Base-by-base conservation (phyloP, 2,113 vertebrate species). In the Melierax canorus region DNA sequence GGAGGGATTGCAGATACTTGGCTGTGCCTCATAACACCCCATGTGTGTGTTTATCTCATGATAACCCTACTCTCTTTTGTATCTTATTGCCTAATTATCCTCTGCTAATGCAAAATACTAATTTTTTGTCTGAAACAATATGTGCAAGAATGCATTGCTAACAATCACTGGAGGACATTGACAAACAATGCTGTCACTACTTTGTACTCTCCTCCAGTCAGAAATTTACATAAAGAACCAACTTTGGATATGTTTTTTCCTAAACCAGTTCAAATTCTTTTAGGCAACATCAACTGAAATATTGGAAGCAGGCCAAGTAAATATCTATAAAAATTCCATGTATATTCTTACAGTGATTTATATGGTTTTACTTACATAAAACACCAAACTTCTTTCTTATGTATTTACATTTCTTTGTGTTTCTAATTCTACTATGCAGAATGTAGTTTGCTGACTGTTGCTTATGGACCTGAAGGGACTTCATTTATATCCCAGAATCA, bases 31-130 rank as follows among this genome's bases (percentile, higher is more conserved):
- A 97, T 98, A 98, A 98, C 97, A 97, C 97, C 97, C 97, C 98
- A 98, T 98, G 98, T 98, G 98, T 98, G 98, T 98, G 98, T 98
- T 98, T 98, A 98, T 98, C 98, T 98, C 98, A 97, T 98, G 98
- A 98, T 98, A 98, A 98, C 97, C 97, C 97, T 91, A 95, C 96
- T 97, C 96, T 68, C 97, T 98, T 98, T 98, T 98, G 97, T 98
- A 97, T 98, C 98, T 98, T 98, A 98, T 98, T 98, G 97, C 98
- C 98, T 98, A 98, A 98, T 98, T 98, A 98, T 98, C 97, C 97
- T 98, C 98, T 96, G 95, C 96, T 97, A 98, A 98, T 98, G 97
- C 97, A 98, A 98, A 98, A 98, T 98, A 98, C 98, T 98, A 98
- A 97, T 98, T 98, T 98, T 98, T 98, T 98, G 97, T 98, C 97